A percentile compares a stretch with the other conserved stretches of the same genome.
phyloP scores from a whole-genome alignment of 2,888 invertebrate genomes.

The Caenorhabditis sp. region DNA sequence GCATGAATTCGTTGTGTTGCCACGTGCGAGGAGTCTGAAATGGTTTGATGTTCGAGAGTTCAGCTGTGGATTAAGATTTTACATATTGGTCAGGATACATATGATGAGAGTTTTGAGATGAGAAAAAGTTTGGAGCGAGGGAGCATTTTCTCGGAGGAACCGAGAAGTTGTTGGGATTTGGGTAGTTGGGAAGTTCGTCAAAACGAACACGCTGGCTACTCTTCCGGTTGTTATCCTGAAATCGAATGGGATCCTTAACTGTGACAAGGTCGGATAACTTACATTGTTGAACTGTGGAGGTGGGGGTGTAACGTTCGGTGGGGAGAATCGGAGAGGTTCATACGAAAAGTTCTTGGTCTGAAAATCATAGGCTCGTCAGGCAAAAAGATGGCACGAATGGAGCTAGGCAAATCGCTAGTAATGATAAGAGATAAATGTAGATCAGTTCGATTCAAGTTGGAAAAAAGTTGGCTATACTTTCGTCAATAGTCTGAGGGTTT shows the following conservation, averaged over 20 bases:
- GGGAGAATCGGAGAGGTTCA: constrained; percentile 65
- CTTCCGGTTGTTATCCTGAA: constrained; percentile 11
- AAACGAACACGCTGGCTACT: constrained; percentile 55
- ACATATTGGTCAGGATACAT: constrained; percentile 68
- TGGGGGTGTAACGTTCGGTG: constrained; percentile 65
- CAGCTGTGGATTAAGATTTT: background rate
- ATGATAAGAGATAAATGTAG: no score
- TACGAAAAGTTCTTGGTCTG: constrained; percentile 50
- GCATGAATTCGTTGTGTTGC: constrained; percentile 62
- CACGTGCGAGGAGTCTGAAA: constrained; percentile 61
- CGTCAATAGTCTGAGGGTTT: no score
- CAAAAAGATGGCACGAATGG: no score
- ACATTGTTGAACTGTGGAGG: constrained; percentile 39
- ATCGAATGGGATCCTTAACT: background rate
- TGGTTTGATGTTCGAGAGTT: background rate
- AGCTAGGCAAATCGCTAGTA: no score
- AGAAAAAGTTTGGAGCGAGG: constrained; percentile 66
- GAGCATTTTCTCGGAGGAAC: constrained; percentile 63
- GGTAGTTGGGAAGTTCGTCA: constrained; percentile 60
- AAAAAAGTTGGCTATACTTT: no score
- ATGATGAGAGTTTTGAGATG: constrained; percentile 65
- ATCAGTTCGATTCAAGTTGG: no score
- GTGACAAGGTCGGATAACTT: background rate
- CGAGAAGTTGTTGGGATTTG: constrained; percentile 44
- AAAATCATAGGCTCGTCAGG: constrained; percentile 16